Percentiles rank a stretch among this genome's conserved stretches.
These are phyloP conservation scores for Mobula birostris DNA, from an alignment of 2,113 vertebrate genomes.

Conservation along the genomic window DNA sequence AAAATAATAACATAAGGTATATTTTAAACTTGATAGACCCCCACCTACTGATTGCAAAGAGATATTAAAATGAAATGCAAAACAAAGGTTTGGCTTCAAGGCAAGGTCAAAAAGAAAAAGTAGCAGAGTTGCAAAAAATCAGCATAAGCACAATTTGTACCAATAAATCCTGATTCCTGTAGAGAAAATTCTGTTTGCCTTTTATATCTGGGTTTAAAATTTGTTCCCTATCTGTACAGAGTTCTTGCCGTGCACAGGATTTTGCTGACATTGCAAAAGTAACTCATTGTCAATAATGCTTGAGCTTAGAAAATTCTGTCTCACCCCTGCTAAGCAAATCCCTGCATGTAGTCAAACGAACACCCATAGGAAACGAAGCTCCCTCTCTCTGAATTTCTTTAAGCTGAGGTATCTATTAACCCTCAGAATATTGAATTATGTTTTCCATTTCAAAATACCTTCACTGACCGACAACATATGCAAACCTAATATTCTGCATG, in stretches of 20 bases:
- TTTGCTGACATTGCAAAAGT: background rate
- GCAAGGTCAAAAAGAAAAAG: constrained; percentile 27
- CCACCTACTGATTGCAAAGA: background rate
- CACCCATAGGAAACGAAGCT: background rate
- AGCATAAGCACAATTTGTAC: constrained; percentile 29
- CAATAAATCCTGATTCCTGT: background rate
- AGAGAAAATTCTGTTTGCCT: constrained; percentile 10
- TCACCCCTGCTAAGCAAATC: background rate
- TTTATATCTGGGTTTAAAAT: background rate
- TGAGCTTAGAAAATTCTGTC: background rate
- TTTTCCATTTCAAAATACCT: constrained; percentile 21
- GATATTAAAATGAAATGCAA: constrained; percentile 26
- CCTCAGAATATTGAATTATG: background rate
- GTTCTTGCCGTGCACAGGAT: background rate
- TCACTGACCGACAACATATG: background rate
- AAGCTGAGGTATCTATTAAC: constrained; percentile 20
- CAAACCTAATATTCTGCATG: background rate
- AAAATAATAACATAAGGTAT: background rate
- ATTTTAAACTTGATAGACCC: background rate
- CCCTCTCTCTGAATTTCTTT: background rate
- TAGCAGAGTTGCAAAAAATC: constrained; percentile 12
- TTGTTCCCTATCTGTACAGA: background rate
- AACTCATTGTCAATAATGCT: background rate
- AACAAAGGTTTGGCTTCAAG: constrained; percentile 20
- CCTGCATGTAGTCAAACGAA: background rate